These are phyloP conservation scores for Zygaena filipendulae DNA, from an alignment of 2,888 invertebrate genomes.

Conservation along the genomic window DNA sequence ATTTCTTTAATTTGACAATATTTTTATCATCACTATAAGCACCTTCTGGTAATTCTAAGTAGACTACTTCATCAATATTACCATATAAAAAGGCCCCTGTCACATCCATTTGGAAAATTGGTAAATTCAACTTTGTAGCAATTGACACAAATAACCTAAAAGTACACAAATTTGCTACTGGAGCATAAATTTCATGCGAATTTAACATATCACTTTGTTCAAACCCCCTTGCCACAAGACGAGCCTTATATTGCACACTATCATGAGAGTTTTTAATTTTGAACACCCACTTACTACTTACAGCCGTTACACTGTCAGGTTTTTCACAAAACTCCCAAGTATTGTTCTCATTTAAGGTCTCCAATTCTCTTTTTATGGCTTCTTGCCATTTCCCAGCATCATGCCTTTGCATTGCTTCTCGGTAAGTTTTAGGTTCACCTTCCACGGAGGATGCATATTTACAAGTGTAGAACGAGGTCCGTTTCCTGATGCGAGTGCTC, in stretches of 20 bases:
- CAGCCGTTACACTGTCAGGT: slow-evolving; percentile 9
- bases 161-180: slow-evolving; percentile 16
- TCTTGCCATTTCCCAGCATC: slow-evolving; percentile 13
- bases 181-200: slow-evolving; percentile 15
- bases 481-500: slow-evolving; percentile 9
- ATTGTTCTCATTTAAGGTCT: slow-evolving; percentile 13
- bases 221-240: slow-evolving; percentile 16
- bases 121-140: slow-evolving; percentile 14
- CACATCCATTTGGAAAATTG: slow-evolving; percentile 16
- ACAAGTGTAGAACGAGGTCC: slow-evolving; percentile 12
- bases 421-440: slow-evolving; percentile 17
- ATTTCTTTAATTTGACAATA: slow-evolving; percentile 12
- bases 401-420: slow-evolving; percentile 13
- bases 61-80: not conserved
- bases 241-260: slow-evolving; percentile 16
- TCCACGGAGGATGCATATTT: slow-evolving; percentile 6
- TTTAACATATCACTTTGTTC: slow-evolving; percentile 11
- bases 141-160: slow-evolving; percentile 16
- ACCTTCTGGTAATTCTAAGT: slow-evolving; percentile 9
- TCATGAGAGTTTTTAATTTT: slow-evolving; percentile 13
- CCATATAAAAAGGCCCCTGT: slow-evolving; percentile 13
- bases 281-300: slow-evolving; percentile 22
- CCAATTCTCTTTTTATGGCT: slow-evolving; percentile 10
- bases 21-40: slow-evolving; percentile 7
- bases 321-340: slow-evolving; percentile 13